phyloP scores from a whole-genome alignment of 2,888 invertebrate genomes.

The Ormia ochracea region DNA sequence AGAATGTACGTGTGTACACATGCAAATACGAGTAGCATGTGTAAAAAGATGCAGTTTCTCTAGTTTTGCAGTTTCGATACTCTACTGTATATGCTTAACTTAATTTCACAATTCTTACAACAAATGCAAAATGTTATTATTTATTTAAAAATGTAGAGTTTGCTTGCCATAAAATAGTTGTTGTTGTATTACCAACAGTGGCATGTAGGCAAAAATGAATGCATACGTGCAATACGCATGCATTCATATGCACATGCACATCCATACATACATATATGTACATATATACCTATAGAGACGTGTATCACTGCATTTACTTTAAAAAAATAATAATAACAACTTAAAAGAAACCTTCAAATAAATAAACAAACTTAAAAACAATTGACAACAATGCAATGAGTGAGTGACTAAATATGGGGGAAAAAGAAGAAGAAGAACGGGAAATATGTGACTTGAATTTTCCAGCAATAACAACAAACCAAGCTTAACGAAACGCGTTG shows the following conservation, averaged over 20 bases:
- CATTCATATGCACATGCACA: background rate
- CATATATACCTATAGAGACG: background rate
- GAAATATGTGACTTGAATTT: conserved; percentile 59
- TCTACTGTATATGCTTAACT: background rate
- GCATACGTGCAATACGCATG: background rate
- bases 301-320: background rate
- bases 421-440: conserved; percentile 5
- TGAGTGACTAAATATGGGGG: background rate
- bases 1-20: too few relatives aligned
- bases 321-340: conserved; percentile 38
- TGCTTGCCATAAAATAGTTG: background rate
- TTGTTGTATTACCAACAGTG: background rate
- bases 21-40: too few relatives aligned
- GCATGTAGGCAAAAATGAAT: background rate
- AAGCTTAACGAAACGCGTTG: conserved; percentile 16
- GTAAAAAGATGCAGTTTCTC: too few relatives aligned
- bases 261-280: background rate
- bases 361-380: conserved; percentile 21
- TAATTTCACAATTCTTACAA: background rate
- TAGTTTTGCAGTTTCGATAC: too few relatives aligned
- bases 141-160: background rate
- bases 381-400: conserved; percentile 6
- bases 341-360: conserved; percentile 56
- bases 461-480: conserved; percentile 38
- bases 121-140: background rate